Evolutionary conservation across 2,113 vertebrate species (phyloP).

Genomic region (Stigmatopora nigra): DNA sequence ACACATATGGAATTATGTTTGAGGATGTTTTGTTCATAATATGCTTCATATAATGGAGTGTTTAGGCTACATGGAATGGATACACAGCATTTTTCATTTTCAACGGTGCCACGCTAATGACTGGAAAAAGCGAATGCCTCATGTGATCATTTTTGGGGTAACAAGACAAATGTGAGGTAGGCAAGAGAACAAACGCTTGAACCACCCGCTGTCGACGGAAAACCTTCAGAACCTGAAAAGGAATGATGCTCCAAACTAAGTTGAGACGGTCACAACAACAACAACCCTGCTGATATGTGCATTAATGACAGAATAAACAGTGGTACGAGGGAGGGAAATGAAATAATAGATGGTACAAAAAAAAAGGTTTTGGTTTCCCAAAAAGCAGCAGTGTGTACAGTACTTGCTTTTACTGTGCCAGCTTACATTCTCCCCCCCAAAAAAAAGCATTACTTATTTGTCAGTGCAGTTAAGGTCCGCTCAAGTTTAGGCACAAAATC

Average conservation of each 20-base stretch:
- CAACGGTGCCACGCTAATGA: slow-evolving; percentile 18
- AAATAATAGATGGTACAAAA: neutral
- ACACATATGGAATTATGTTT: slow-evolving; percentile 9
- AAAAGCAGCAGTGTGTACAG: neutral
- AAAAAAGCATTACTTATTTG: neutral
- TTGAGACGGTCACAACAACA: slow-evolving; percentile 1
- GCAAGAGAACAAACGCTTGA: slow-evolving; percentile 49
- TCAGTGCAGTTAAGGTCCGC: slow-evolving; percentile 1
- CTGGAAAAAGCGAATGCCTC: neutral
- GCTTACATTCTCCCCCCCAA: neutral
- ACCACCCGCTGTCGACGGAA: slow-evolving; percentile 29
- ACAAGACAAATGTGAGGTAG: slow-evolving; percentile 63
- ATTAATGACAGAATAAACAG: neutral
- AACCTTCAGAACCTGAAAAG: slow-evolving; percentile 1
- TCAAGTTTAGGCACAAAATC: slow-evolving; percentile 3
- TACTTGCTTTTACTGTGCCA: slow-evolving; percentile 1
- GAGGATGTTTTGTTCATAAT: neutral
- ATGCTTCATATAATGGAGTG: slow-evolving; percentile 12
- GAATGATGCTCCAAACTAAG: neutral
- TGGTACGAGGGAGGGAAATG: neutral
- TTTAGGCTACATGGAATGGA: slow-evolving; percentile 17
- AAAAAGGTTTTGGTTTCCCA: neutral
- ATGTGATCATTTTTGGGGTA: slow-evolving; percentile 21
- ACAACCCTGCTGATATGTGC: neutral
- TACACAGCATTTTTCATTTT: slow-evolving; percentile 14